phyloP scores from a whole-genome alignment of 2,113 vertebrate genomes.

The Vireo altiloquus region DNA sequence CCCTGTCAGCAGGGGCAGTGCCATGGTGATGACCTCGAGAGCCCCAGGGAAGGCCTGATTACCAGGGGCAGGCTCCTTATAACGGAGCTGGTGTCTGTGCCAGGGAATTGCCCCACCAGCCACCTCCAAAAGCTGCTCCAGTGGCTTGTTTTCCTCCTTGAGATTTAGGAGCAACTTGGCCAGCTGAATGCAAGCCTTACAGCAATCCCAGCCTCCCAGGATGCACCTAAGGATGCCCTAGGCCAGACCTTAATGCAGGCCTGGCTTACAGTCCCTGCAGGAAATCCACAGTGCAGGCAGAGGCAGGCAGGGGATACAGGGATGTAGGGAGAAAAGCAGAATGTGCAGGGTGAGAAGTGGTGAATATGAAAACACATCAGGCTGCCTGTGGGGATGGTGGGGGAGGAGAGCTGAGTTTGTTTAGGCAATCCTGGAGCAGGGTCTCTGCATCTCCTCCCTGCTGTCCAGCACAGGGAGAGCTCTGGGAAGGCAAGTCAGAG shows the following conservation, averaged over 20 bases:
- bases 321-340: background rate
- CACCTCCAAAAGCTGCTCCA: background rate
- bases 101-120: background rate
- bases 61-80: background rate
- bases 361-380: background rate
- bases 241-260: background rate
- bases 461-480: fast-evolving
- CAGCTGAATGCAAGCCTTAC: background rate
- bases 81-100: background rate
- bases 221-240: background rate
- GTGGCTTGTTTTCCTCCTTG: background rate
- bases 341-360: background rate
- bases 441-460: background rate
- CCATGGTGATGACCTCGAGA: fast-evolving
- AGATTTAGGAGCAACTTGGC: background rate
- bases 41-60: background rate
- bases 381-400: fast-evolving
- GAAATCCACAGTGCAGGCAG: background rate
- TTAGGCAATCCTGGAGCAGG: background rate
- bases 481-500: background rate
- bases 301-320: background rate
- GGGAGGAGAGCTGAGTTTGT: background rate
- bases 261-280: background rate
- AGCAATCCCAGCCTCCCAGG: background rate
- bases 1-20: background rate